These are phyloP conservation scores for Passerculus sandwichensis DNA, from an alignment of 2,797 vertebrate species.

Conservation along the genomic window DNA sequence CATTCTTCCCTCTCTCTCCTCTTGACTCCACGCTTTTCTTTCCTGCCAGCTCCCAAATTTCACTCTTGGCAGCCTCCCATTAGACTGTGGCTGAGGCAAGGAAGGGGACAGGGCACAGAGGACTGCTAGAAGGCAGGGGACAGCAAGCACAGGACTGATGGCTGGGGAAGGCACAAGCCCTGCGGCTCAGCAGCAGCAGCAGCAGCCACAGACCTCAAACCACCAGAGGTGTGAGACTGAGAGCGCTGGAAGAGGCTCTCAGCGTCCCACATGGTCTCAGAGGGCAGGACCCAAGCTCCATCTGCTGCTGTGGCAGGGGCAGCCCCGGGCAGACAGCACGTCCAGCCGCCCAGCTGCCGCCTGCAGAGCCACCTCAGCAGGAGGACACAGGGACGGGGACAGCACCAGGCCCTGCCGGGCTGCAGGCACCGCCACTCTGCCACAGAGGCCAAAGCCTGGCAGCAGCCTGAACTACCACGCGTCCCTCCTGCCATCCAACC, in stretches of 20 bases:
- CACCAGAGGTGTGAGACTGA: background rate
- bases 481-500: background rate
- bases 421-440: background rate
- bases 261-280: rapidly evolving
- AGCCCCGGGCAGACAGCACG: background rate
- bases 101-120: background rate
- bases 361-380: background rate
- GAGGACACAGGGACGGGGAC: background rate
- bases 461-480: rapidly evolving
- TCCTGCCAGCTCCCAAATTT: background rate
- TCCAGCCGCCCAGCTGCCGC: rapidly evolving
- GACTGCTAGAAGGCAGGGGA: background rate
- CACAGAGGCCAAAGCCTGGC: background rate
- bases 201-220: background rate
- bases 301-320: background rate
- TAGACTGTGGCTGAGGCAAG: background rate
- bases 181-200: background rate
- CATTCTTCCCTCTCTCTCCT: background rate
- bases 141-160: background rate
- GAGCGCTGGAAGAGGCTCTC: background rate
- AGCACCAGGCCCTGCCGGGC: rapidly evolving
- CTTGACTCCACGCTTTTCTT: background rate
- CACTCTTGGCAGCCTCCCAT: background rate
- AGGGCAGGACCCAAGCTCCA: background rate
- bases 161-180: background rate